Evolutionary conservation across 2,797 vertebrate genomes (phyloP), one percentile per base, ranked within the genome.

Genomic region (Epinephelus malabaricus): DNA sequence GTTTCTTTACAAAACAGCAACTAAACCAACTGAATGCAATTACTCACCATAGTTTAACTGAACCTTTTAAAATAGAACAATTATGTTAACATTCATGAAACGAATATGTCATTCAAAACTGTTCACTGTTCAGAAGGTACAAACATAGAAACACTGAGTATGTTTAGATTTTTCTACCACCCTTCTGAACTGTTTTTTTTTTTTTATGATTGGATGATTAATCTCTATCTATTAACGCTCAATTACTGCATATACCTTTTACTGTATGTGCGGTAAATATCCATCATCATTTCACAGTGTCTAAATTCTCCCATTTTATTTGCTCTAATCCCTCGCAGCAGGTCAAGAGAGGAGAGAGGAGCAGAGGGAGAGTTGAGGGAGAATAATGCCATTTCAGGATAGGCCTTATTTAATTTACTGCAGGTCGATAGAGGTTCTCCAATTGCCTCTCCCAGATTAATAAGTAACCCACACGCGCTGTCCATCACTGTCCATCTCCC

Each of bases 401-500:
- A 92, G 93, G 92, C 94, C 92, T 96, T 95, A 96, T 96, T 96
- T 95, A 94, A 96, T 96, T 96, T 95, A 94, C 92, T 92, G 90
- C 93, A 92, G 95, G 95, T 96, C 94, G 94, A 96, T 95, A 92
- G 93, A 95, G 94, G 94, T 94, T 95, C 95, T 96, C 95, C 93
- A 92, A 94, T 96, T 95, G 95, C 95, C 92, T 94, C 92, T 92
- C 93, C 88, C 88, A 89, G 94, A 96, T 95, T 96, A 96, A 96
- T 96, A 95, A 95, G 94, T 95, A 95, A 95, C 94, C 95, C 94
- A 95, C 94, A 95, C 91, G 87, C 87, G 81, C 94, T 95, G 95
- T 96, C 95, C 95, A 95, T 96, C 95, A 95, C 94, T 95, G 95
- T 95, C 95, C 94, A 92, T 95, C 94, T 95, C 94, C 94, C 94